Base-by-base conservation (phyloP, 2,888 invertebrate genomes). In the Xylota sylvarum region DNA sequence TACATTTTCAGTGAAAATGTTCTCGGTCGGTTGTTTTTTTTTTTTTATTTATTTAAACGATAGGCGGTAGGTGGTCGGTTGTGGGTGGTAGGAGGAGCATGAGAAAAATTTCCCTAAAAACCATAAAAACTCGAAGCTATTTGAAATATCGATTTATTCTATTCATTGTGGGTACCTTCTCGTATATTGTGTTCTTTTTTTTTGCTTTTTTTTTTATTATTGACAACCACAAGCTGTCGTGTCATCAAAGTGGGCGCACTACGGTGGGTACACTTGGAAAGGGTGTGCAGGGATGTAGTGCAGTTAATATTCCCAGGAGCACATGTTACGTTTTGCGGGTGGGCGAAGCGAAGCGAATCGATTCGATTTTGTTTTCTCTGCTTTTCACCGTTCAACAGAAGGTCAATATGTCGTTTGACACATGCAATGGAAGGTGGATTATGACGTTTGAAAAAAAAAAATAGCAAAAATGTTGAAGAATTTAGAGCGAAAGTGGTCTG, bases 401-500 rank as follows among this genome's bases (percentile, higher is more conserved):
- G 84, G 84, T 84, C 84, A 74, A 69, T 67, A 84, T 69, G 69
- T 64, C 69, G 69, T 65, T 52, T 52, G 60, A 50, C 30, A 55
- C 43, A 62, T 37, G 50, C 12, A 32, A 27, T 40, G n/a, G 43
- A 27, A 19, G 48, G 73, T 55, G 74, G 56, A 43, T 58, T 58
- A 27, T 76, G 65, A 67, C 56, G 56, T 58, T 67, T 43, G 46
- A 2, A 35, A 52, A n/a, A n/a, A n/a, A n/a, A n/a, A n/a, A n/a
- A n/a, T n/a, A n/a, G n/a, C n/a, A n/a, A n/a, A 65, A 69, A 50
- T n/a, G 37, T 30, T 58, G 9, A 69, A 46, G 60, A 78, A 78
- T 78, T 78, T 83, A 73, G 78, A 79, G 65, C 79, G 83, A 84
- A 84, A 84, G 73, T 69, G 79, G 67, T 81, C 74, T 69, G 23